These are phyloP conservation scores for Acrobasis repandana DNA, from an alignment of 2,888 invertebrate species.

Conservation along the genomic window DNA sequence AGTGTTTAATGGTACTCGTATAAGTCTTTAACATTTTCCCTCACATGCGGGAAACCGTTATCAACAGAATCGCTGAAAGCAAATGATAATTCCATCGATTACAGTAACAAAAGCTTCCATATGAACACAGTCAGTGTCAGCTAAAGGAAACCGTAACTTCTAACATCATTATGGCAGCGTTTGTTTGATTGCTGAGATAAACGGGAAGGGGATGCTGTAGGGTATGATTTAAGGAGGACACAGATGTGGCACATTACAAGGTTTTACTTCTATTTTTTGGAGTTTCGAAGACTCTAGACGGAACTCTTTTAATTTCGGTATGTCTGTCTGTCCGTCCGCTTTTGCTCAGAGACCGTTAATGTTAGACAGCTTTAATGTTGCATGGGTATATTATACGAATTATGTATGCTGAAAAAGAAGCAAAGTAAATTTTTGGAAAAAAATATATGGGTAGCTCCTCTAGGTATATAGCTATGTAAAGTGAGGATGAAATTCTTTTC, in stretches of 20 bases:
- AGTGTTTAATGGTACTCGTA: not conserved
- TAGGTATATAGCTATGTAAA: no score
- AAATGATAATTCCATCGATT: conserved; percentile 17
- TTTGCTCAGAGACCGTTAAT: no score
- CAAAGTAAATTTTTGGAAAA: no score
- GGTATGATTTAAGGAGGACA: not conserved
- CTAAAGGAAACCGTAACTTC: conserved; percentile 22
- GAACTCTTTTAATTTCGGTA: no score
- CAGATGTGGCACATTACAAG: not conserved
- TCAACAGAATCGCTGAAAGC: conserved; percentile 9
- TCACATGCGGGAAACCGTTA: not conserved
- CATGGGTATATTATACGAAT: no score
- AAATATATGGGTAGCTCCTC: no score
- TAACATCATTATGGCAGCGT: conserved; percentile 31
- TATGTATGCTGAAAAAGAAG: no score
- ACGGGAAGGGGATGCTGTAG: conserved; percentile 23
- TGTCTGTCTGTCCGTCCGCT: no score
- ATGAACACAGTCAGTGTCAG: conserved; percentile 15
- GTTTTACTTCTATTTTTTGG: not conserved
- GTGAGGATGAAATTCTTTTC: no score
- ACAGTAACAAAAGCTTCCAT: conserved; percentile 1
- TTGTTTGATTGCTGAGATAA: conserved; percentile 35
- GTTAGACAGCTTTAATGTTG: no score
- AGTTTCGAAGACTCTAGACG: no score
- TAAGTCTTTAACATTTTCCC: not conserved